Percentiles rank a stretch among this genome's conserved stretches.
Conservation (phyloP, 2,797 vertebrate species). For the Megaceryle alcyon region DNA sequence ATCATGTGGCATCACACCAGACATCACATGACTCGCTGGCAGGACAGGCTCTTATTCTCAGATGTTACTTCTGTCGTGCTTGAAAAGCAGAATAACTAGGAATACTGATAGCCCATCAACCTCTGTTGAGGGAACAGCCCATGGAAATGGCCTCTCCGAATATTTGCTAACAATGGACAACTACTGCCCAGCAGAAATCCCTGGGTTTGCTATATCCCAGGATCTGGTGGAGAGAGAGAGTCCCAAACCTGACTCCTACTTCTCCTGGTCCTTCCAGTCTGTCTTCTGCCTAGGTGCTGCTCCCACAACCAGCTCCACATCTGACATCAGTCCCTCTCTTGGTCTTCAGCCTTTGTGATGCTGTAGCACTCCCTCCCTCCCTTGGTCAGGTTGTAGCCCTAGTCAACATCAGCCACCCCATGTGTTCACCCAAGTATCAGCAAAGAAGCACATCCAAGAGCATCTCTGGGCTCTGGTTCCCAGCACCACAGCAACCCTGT, state of each 20-base stretch:
- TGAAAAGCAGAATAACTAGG: slow-evolving; percentile 30
- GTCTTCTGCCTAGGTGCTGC: neutral
- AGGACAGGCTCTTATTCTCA: neutral
- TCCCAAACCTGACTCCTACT: neutral
- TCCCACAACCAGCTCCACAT: neutral
- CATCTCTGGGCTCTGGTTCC: neutral
- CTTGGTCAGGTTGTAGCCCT: neutral
- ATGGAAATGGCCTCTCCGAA: neutral
- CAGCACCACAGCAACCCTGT: neutral
- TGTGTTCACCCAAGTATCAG: neutral
- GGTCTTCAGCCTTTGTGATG: neutral
- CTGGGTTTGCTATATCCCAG: neutral
- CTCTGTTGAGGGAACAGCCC: neutral
- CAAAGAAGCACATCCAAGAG: neutral
- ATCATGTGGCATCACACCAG: neutral
- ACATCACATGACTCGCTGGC: neutral
- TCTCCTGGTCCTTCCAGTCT: neutral
- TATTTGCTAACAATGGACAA: slow-evolving; percentile 15
- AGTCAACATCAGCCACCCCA: neutral
- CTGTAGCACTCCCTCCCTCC: neutral
- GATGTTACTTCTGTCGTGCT: neutral
- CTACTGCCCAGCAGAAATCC: neutral
- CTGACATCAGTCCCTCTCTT: neutral
- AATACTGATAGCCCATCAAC: neutral
- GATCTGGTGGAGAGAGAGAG: neutral